A percentile compares a stretch with the other conserved stretches of the same genome.
These are phyloP conservation scores for Hyperoplus lanceolatus DNA, from an alignment of 2,797 vertebrate genomes.

Conservation along the genomic window DNA sequence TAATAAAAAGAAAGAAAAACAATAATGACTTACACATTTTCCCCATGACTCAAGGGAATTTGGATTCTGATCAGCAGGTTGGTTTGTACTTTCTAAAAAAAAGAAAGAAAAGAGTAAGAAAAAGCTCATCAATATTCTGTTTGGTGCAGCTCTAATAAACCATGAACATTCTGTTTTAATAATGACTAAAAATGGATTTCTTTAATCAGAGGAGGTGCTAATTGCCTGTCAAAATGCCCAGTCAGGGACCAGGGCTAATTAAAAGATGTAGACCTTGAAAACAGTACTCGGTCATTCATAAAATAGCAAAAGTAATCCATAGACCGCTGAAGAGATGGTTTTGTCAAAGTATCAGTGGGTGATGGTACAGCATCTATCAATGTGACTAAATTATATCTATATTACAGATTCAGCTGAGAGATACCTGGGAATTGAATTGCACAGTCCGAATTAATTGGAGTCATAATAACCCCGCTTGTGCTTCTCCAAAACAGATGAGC, in stretches of 20 bases:
- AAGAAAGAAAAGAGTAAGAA: too few species aligned
- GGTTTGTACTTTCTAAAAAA: background rate
- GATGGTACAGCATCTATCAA: slow-evolving; percentile 15
- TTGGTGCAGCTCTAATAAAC: slow-evolving; percentile 44
- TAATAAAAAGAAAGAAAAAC: background rate
- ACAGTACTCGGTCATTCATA: slow-evolving; percentile 50
- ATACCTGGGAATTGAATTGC: background rate
- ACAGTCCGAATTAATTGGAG: background rate
- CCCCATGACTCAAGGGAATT: slow-evolving; percentile 13
- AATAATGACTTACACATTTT: background rate
- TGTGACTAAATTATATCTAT: background rate
- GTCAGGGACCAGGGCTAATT: slow-evolving; percentile 67
- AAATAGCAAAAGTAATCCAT: slow-evolving; percentile 39
- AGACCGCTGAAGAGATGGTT: background rate
- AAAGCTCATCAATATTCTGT: slow-evolving; percentile 60
- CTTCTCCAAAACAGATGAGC: slow-evolving; percentile 40
- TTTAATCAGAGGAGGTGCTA: slow-evolving; percentile 62
- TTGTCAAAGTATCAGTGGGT: background rate
- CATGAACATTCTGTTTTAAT: slow-evolving; percentile 49
- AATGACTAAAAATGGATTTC: slow-evolving; percentile 32
- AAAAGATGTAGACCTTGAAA: slow-evolving; percentile 68
- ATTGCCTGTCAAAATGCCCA: slow-evolving; percentile 62
- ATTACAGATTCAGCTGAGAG: background rate
- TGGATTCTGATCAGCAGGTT: slow-evolving; percentile 33
- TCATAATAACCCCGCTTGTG: background rate